phyloP scores from a whole-genome alignment of 2,113 vertebrate genomes.

The Helogale parvula region DNA sequence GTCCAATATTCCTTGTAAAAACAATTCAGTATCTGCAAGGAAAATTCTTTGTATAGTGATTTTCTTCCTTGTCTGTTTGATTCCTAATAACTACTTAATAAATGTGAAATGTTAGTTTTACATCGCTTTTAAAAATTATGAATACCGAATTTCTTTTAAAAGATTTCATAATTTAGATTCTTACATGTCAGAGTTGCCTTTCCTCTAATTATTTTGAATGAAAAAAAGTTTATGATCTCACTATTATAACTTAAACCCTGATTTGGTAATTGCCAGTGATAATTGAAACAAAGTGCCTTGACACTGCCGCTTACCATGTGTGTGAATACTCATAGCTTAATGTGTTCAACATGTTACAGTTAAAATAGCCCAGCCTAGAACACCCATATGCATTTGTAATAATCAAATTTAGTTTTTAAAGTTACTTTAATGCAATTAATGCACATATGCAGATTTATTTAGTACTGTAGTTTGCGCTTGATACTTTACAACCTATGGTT shows the following conservation, averaged over 20 bases:
- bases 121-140: not conserved
- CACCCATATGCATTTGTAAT: not conserved
- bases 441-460: not conserved
- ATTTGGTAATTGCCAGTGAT: not conserved
- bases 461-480: not conserved
- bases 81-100: not conserved
- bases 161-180: constrained; percentile 5
- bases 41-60: not conserved
- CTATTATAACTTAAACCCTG: not conserved
- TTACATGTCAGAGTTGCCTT: not conserved
- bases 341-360: not conserved
- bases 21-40: not conserved
- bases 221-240: not conserved
- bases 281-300: not conserved
- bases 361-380: not conserved
- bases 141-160: not conserved
- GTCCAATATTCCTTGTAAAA: not conserved
- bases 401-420: constrained; percentile 37
- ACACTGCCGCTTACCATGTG: not conserved
- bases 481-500: not conserved
- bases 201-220: not conserved
- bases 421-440: not conserved
- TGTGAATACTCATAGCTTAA: not conserved
- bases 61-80: not conserved
- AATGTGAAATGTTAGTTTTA: not conserved